These are phyloP conservation scores for Eristalis tenax DNA, from an alignment of 2,888 invertebrate genomes.

Conservation along the genomic window DNA sequence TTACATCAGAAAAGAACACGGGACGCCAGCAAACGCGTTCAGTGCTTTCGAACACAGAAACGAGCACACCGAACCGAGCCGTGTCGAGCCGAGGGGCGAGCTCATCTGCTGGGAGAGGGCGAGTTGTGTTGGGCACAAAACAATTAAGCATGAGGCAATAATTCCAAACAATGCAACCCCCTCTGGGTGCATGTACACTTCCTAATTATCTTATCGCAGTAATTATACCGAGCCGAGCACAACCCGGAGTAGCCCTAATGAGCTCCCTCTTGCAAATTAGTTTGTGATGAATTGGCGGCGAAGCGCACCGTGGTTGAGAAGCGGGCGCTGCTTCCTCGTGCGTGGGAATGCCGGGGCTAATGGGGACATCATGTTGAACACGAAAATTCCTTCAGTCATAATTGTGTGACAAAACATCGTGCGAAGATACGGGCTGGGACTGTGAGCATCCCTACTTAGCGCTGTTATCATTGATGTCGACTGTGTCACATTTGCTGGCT, in stretches of 20 bases:
- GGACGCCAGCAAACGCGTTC: conserved; percentile 37
- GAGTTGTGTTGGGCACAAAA: conserved; percentile 61
- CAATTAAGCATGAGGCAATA: conserved; percentile 60
- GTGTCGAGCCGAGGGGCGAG: conserved; percentile 3
- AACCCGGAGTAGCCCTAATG: conserved; percentile 45
- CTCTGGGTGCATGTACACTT: conserved; percentile 68
- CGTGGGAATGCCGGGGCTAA: conserved; percentile 42
- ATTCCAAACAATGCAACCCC: conserved; percentile 61
- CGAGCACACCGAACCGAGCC: background rate
- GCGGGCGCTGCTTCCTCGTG: conserved; percentile 38
- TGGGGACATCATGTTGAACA: conserved; percentile 11
- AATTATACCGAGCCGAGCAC: conserved; percentile 53
- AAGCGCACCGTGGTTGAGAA: background rate
- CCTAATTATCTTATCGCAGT: conserved; percentile 71
- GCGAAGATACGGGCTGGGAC: background rate
- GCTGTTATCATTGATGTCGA: background rate
- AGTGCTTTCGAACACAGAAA: conserved; percentile 50
- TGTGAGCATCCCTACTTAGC: background rate
- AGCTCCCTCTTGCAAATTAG: conserved; percentile 30
- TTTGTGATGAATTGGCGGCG: conserved; percentile 17
- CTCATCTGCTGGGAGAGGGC: conserved; percentile 26
- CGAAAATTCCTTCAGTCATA: background rate
- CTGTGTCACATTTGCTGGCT: background rate
- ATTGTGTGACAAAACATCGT: conserved; percentile 2
- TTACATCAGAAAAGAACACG: conserved; percentile 52